A percentile compares a stretch with the other conserved stretches of the same genome.
Evolutionary conservation across 1,140 invertebrate species (phyloP).

Genomic region (Conus betulinus): DNA sequence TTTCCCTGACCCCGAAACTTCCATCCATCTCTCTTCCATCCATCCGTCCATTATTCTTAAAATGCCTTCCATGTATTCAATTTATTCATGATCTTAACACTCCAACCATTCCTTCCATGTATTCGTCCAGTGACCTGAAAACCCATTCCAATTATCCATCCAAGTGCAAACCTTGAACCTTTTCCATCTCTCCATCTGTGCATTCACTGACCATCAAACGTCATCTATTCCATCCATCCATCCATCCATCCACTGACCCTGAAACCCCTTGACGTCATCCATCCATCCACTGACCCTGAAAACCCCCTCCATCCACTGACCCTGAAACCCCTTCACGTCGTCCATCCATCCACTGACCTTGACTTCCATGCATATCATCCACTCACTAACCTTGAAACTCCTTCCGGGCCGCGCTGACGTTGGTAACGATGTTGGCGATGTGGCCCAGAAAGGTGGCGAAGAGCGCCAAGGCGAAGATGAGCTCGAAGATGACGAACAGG

Average conservation of each 20-base stretch:
- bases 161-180: neutral
- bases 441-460: conserved; percentile 76
- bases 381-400: conserved; percentile 75
- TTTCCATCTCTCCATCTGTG: neutral
- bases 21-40: no score
- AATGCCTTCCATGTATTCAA: no score
- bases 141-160: neutral
- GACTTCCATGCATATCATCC: neutral
- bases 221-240: neutral
- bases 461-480: conserved; percentile 73
- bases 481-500: conserved; percentile 72
- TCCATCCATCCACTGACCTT: neutral
- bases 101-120: neutral
- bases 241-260: neutral
- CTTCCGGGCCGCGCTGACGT: conserved; percentile 74
- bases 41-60: no score
- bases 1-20: no score
- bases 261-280: neutral
- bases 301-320: neutral
- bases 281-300: neutral
- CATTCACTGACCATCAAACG: neutral
- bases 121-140: neutral
- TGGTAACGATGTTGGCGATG: conserved; percentile 75
- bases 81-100: no score
- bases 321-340: neutral